These are phyloP conservation scores for Saxidomus purpurata DNA, from an alignment of 1,140 invertebrate genomes.

Conservation along the genomic window DNA sequence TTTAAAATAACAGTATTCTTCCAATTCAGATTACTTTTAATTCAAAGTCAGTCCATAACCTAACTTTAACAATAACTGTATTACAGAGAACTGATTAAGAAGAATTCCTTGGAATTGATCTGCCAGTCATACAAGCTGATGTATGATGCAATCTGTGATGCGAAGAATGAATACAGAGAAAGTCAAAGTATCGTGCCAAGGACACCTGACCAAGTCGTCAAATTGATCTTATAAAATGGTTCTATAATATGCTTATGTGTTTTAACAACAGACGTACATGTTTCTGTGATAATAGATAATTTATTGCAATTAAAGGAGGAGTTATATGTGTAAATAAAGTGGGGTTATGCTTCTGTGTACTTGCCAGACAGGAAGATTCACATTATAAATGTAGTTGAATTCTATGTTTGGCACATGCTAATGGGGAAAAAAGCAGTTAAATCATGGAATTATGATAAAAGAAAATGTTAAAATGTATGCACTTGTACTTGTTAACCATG, in stretches of 20 bases:
- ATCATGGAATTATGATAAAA: too few species aligned
- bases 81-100: slow-evolving; percentile 91
- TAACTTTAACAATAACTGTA: too few species aligned
- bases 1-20: too few species aligned
- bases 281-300: background rate
- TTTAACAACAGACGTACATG: background rate
- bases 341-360: too few species aligned
- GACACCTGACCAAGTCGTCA: slow-evolving; percentile 92
- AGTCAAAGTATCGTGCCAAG: slow-evolving; percentile 90
- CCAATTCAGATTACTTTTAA: too few species aligned
- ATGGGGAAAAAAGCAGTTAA: too few species aligned
- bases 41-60: too few species aligned
- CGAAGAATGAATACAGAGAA: slow-evolving; percentile 92
- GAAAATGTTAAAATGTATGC: too few species aligned
- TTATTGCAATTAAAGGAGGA: background rate
- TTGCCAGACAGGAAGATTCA: too few species aligned
- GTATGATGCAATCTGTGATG: slow-evolving; percentile 92
- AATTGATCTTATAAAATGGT: slow-evolving; percentile 84
- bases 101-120: slow-evolving; percentile 94
- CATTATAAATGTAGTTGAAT: too few species aligned
- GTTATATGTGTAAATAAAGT: background rate
- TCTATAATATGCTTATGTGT: background rate
- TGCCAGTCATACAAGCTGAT: slow-evolving; percentile 95
- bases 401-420: too few species aligned
- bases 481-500: too few species aligned